Percentiles rank a stretch among this genome's conserved stretches.
Conservation (phyloP, 2,797 vertebrate genomes). For the Oreonectes daqikongensis region DNA sequence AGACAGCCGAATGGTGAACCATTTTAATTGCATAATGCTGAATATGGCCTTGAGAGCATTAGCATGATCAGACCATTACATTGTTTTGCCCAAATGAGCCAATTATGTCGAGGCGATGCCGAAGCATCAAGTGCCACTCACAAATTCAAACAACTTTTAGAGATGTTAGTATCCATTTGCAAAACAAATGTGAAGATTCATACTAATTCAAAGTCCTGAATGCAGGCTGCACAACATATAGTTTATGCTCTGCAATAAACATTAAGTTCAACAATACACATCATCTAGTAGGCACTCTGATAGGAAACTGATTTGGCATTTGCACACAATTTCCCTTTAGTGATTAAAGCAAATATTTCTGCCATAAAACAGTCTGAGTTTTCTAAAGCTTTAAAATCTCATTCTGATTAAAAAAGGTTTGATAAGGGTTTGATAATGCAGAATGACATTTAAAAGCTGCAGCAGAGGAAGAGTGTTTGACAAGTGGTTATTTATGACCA, state of each 20-base stretch:
- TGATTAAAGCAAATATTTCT: no score
- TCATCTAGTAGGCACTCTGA: no score
- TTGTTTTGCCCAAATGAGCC: conserved; percentile 40
- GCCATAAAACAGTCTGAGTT: no score
- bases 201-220: background rate
- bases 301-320: background rate
- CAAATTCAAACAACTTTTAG: conserved; percentile 29
- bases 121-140: conserved; percentile 39
- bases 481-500: no score
- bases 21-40: conserved; percentile 45
- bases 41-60: conserved; percentile 44
- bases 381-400: no score
- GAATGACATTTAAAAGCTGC: background rate
- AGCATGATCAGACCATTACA: conserved; percentile 39
- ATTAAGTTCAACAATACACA: no score
- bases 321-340: background rate
- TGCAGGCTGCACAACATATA: conserved; percentile 1
- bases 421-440: no score
- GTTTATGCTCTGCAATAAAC: background rate
- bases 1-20: conserved; percentile 30
- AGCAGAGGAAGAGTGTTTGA: no score
- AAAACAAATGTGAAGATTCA: conserved; percentile 13
- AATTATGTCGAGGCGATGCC: conserved; percentile 31
- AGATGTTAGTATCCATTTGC: conserved; percentile 23
- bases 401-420: no score